Percentiles rank a stretch among this genome's conserved stretches.
Evolutionary conservation across 2,113 vertebrate genomes (phyloP).

Genomic region (Pardalotus punctatus): DNA sequence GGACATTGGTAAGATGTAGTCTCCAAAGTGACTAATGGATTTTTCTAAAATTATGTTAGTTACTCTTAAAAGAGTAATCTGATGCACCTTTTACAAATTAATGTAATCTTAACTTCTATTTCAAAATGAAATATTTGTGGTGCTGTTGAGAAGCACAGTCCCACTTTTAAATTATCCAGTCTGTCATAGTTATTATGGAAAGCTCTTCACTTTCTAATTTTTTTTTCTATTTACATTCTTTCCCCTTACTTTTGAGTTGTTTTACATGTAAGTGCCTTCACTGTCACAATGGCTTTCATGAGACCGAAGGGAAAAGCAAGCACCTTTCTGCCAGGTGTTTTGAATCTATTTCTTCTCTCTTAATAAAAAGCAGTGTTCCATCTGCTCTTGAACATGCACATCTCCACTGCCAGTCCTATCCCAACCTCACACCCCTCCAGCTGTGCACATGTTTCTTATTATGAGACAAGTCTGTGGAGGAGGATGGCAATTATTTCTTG

Average conservation of each 20-base stretch:
- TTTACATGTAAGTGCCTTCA: background rate
- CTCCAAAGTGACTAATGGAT: background rate
- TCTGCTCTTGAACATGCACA: conserved; percentile 40
- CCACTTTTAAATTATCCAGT: background rate
- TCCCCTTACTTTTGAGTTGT: background rate
- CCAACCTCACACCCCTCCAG: conserved; percentile 18
- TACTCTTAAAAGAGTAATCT: background rate
- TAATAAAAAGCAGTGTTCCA: conserved; percentile 59
- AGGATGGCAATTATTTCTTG: background rate
- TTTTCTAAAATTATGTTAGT: background rate
- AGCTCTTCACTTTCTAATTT: background rate
- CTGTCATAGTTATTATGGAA: background rate
- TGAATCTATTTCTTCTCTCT: conserved; percentile 45
- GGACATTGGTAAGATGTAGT: background rate
- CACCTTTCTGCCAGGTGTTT: conserved; percentile 58
- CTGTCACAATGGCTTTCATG: background rate
- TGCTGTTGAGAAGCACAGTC: background rate
- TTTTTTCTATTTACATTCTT: background rate
- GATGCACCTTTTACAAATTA: background rate
- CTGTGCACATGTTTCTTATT: conserved; percentile 50
- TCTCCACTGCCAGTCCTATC: background rate
- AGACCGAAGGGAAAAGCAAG: background rate
- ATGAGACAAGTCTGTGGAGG: conserved; percentile 20
- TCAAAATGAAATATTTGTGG: background rate
- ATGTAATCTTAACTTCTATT: background rate